Percentiles rank a stretch among this genome's conserved stretches.
Conservation (phyloP, 92 coral and sea anemone genomes). For the Actinernus sp. region DNA sequence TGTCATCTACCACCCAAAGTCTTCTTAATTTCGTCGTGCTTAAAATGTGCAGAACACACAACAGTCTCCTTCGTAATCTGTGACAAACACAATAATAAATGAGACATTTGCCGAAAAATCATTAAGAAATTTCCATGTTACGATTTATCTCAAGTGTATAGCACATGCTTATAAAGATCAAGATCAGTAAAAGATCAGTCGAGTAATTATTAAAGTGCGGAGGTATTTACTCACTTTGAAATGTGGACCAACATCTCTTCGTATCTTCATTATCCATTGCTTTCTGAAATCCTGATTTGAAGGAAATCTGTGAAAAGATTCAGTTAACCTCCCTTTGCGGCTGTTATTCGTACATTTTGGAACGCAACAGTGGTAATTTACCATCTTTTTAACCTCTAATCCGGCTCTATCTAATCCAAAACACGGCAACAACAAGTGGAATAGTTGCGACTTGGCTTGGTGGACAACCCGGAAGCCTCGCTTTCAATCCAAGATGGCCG, state of each 20-base stretch:
- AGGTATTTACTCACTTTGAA: slow-evolving; percentile 12
- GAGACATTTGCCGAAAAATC: not conserved
- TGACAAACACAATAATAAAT: no score
- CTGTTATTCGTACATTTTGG: slow-evolving; percentile 28
- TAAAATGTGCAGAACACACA: slow-evolving; percentile 27
- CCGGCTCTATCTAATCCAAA: no score
- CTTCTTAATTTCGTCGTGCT: slow-evolving; percentile 11
- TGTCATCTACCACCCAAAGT: slow-evolving; percentile 15
- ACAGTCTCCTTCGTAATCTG: slow-evolving; percentile 14
- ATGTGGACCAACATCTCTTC: slow-evolving; percentile 21
- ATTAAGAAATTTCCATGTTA: not conserved
- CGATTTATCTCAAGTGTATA: no score
- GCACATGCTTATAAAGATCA: no score
- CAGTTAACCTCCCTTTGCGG: not conserved
- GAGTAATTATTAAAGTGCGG: not conserved
- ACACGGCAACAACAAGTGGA: no score
- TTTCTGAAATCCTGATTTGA: slow-evolving; percentile 14
- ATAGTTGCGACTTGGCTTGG: no score
- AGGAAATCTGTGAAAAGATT: slow-evolving; percentile 29
- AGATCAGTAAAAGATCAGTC: no score
- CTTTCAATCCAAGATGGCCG: no score
- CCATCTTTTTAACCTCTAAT: no score
- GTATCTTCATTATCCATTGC: slow-evolving; percentile 28
- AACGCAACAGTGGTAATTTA: slow-evolving; percentile 34
- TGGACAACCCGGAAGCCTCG: no score